Percentiles rank a stretch among this genome's conserved stretches.
phyloP scores from a whole-genome alignment of 2,113 vertebrate species.

The Lethenteron camtschaticum region DNA sequence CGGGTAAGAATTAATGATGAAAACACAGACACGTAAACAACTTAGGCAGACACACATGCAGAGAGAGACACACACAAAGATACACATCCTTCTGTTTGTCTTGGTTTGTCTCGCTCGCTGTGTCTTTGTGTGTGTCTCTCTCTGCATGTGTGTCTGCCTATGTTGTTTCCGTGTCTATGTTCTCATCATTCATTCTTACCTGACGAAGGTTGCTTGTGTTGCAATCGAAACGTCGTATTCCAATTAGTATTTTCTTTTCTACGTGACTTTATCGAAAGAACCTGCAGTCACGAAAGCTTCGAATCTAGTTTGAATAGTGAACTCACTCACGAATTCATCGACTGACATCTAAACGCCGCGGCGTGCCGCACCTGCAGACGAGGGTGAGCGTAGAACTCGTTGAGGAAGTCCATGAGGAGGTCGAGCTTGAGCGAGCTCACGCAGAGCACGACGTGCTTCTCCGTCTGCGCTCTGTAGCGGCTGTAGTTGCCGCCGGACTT shows the following conservation, averaged over 20 bases:
- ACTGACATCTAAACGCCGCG: no score
- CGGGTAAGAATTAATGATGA: not conserved
- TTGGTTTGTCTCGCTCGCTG: not conserved
- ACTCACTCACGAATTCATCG: no score
- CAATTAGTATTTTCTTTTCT: no score
- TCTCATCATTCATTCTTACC: no score
- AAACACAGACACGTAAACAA: not conserved
- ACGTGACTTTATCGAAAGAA: no score
- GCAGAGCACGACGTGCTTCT: constrained; percentile 41
- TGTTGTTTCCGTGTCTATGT: no score
- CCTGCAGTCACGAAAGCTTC: no score
- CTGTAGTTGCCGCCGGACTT: constrained; percentile 47
- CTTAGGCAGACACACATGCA: not conserved
- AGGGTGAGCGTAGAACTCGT: constrained; percentile 42
- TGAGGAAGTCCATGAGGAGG: constrained; percentile 49
- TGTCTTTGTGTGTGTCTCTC: no score
- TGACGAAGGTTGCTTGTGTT: no score
- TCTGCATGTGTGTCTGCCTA: no score
- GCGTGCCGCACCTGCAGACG: constrained; percentile 28
- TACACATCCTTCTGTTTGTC: not conserved
- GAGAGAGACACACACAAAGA: not conserved
- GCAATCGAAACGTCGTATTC: no score
- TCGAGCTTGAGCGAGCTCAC: constrained; percentile 45
- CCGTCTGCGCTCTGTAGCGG: constrained; percentile 41
- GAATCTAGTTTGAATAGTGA: no score